These are phyloP conservation scores for Caprella mutica DNA, from an alignment of 2,888 invertebrate species.

Conservation along the genomic window DNA sequence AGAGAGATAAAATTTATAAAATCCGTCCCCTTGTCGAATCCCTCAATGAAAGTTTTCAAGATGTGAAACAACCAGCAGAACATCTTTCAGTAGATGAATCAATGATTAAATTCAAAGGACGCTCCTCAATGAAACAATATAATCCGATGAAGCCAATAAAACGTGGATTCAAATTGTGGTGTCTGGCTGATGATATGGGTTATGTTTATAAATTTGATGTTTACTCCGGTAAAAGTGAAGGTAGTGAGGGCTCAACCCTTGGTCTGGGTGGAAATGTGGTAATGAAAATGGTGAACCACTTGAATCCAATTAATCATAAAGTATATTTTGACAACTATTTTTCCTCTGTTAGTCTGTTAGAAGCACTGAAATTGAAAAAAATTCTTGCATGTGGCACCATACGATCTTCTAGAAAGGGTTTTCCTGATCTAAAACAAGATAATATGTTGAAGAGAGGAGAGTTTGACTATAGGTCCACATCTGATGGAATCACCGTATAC, in stretches of 20 bases:
- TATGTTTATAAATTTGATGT: constrained; percentile 37
- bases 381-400: constrained; percentile 35
- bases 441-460: constrained; percentile 35
- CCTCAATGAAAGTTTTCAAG: constrained; percentile 5
- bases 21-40: constrained; percentile 12
- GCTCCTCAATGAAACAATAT: constrained; percentile 36
- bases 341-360: constrained; percentile 34
- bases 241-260: constrained; percentile 36
- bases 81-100: constrained; percentile 33
- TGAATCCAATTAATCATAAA: constrained; percentile 35
- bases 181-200: constrained; percentile 34
- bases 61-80: constrained; percentile 3
- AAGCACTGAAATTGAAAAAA: constrained; percentile 30
- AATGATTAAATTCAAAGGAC: constrained; percentile 37
- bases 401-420: constrained; percentile 29
- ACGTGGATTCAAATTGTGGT: constrained; percentile 37
- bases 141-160: constrained; percentile 37
- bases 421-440: constrained; percentile 33
- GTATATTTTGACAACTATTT: constrained; percentile 38
- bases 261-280: constrained; percentile 30
- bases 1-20: constrained; percentile 17
- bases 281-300: constrained; percentile 32
- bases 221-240: constrained; percentile 38
- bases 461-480: constrained; percentile 34
- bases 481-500: constrained; percentile 34